A percentile compares a stretch with the other conserved stretches of the same genome.
These are phyloP conservation scores for Lordiphosa fenestrarum DNA, from an alignment of 2,888 invertebrate species.

Conservation along the genomic window DNA sequence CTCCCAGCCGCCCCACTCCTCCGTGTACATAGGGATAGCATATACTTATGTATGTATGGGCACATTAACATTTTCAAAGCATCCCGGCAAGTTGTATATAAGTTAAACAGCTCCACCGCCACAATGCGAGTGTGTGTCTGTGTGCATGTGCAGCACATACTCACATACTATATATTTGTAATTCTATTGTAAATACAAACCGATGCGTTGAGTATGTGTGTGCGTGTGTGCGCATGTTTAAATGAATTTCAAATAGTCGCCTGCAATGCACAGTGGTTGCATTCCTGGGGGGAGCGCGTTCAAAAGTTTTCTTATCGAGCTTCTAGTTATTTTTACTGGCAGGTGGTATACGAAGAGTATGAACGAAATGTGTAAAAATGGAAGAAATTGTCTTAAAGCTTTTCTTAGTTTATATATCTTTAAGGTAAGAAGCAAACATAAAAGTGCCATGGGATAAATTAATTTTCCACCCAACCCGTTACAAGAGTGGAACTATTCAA, in stretches of 20 bases:
- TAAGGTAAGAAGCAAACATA: no score
- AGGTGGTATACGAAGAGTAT: no score
- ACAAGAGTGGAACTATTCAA: no score
- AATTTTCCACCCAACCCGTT: no score
- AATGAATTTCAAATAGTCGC: slow-evolving; percentile 19
- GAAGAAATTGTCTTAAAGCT: no score
- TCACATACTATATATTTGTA: slow-evolving; percentile 17
- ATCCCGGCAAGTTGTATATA: neutral
- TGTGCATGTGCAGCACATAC: slow-evolving; percentile 1
- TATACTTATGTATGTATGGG: neutral
- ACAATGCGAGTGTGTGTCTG: neutral
- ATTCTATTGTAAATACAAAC: slow-evolving; percentile 18
- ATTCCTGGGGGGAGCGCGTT: no score
- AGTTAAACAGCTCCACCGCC: slow-evolving; percentile 5
- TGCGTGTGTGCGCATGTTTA: slow-evolving; percentile 11
- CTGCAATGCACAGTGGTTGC: neutral
- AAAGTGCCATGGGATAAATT: no score
- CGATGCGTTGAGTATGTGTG: slow-evolving; percentile 2
- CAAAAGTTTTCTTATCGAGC: no score
- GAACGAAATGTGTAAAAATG: no score
- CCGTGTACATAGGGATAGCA: neutral
- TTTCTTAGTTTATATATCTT: no score
- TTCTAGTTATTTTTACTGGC: no score
- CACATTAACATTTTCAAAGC: neutral
- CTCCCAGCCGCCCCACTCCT: neutral